Evolutionary conservation across 2,888 invertebrate species (phyloP).

Genomic region (Ormyrus rosae): DNA sequence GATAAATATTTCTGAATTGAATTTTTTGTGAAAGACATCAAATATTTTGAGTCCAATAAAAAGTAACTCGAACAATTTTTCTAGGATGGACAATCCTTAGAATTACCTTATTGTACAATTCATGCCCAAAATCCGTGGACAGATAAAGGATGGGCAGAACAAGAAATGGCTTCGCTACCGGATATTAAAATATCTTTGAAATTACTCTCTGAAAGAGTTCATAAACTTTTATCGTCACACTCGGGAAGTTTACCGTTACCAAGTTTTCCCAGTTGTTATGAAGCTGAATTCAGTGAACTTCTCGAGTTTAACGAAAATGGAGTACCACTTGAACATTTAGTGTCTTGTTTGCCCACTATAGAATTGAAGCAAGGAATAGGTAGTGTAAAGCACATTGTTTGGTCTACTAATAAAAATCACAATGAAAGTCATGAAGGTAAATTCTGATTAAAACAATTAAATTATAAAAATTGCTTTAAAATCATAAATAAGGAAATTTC

Average conservation of each 20-base stretch:
- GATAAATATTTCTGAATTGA: constrained; percentile 56
- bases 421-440: constrained; percentile 71
- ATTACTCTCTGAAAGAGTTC: constrained; percentile 81
- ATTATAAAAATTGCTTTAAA: neutral
- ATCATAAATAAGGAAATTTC: neutral
- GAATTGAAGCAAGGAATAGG: constrained; percentile 77
- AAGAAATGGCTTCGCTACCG: constrained; percentile 81
- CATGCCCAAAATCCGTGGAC: constrained; percentile 81
- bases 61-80: neutral
- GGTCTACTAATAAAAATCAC: constrained; percentile 69
- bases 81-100: constrained; percentile 65
- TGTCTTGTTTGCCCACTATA: constrained; percentile 89
- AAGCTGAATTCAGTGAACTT: constrained; percentile 82
- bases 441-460: neutral
- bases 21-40: neutral
- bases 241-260: constrained; percentile 87
- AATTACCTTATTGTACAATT: constrained; percentile 81
- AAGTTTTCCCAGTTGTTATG: constrained; percentile 90
- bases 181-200: constrained; percentile 80
- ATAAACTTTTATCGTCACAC: constrained; percentile 84
- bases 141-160: constrained; percentile 85
- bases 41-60: neutral
- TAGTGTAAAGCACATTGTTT: constrained; percentile 79
- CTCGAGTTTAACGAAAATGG: constrained; percentile 82
- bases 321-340: constrained; percentile 92